Percentiles rank a stretch among this genome's conserved stretches.
Conservation (phyloP, 2,888 invertebrate species). For the Lepidocyrtinus sp. region DNA sequence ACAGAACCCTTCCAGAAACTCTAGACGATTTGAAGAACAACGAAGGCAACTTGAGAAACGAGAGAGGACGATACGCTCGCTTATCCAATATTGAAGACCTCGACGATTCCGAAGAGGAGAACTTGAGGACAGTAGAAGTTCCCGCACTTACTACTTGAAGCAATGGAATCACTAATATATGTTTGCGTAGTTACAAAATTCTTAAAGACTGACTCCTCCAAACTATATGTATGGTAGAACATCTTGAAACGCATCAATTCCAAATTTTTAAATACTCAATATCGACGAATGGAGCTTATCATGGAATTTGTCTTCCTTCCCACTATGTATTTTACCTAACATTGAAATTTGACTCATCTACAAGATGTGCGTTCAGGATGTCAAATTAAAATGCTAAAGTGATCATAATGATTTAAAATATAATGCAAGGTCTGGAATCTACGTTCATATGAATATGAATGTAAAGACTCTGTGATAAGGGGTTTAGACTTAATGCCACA, state of each 20-base stretch:
- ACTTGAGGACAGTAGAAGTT: slow-evolving; percentile 28
- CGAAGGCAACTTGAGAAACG: slow-evolving; percentile 55
- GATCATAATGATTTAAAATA: too few species aligned
- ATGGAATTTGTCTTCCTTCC: background rate
- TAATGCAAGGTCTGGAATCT: too few species aligned
- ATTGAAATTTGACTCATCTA: too few species aligned
- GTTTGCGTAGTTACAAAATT: background rate
- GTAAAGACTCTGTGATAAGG: too few species aligned
- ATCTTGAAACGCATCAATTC: background rate
- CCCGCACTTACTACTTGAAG: slow-evolving; percentile 29
- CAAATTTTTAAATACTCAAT: slow-evolving; percentile 3
- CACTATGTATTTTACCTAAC: too few species aligned
- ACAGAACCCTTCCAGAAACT: slow-evolving; percentile 70
- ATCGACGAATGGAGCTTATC: background rate
- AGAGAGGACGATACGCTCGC: slow-evolving; percentile 61
- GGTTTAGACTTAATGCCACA: too few species aligned
- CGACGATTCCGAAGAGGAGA: slow-evolving; percentile 53
- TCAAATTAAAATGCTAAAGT: too few species aligned
- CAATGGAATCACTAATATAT: too few species aligned
- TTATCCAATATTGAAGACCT: slow-evolving; percentile 51
- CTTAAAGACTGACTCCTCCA: background rate
- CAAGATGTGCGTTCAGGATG: too few species aligned
- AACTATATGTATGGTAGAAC: background rate
- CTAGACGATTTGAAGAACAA: slow-evolving; percentile 67
- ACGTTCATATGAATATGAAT: too few species aligned